phyloP scores from a whole-genome alignment of 2,888 invertebrate species.

The Chloroclystis v-ata region DNA sequence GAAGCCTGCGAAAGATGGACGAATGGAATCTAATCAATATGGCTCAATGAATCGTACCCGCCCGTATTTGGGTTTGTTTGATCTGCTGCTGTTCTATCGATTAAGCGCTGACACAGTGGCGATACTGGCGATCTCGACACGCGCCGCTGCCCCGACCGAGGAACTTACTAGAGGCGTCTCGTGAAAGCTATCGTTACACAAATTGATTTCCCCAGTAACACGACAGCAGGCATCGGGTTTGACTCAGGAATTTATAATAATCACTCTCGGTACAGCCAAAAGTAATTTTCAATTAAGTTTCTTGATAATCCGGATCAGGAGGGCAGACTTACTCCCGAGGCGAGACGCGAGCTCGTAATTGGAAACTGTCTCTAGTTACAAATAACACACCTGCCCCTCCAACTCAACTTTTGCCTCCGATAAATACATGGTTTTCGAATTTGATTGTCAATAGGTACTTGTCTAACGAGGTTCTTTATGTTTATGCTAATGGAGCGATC shows the following conservation, averaged over 20 bases:
- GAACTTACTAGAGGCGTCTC: slow-evolving; percentile 12
- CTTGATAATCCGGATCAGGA: slow-evolving; percentile 71
- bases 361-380: slow-evolving; percentile 61
- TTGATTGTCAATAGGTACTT: slow-evolving; percentile 34
- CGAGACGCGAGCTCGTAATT: slow-evolving; percentile 58
- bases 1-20: slow-evolving; percentile 49
- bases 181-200: slow-evolving; percentile 56
- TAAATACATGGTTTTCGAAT: slow-evolving; percentile 29
- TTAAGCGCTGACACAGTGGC: slow-evolving; percentile 44
- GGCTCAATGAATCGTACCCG: slow-evolving; percentile 52
- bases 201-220: slow-evolving; percentile 46
- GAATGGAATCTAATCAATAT: slow-evolving; percentile 55
- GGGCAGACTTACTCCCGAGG: slow-evolving; percentile 48
- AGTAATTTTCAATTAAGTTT: slow-evolving; percentile 73
- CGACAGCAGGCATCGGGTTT: slow-evolving; percentile 43
- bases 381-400: slow-evolving; percentile 51
- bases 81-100: slow-evolving; percentile 52
- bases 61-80: slow-evolving; percentile 54
- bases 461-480: slow-evolving; percentile 32
- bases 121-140: slow-evolving; percentile 32
- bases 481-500: slow-evolving; percentile 46
- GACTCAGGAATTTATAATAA: slow-evolving; percentile 64
- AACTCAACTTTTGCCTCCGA: slow-evolving; percentile 19
- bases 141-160: slow-evolving; percentile 20
- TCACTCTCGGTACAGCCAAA: slow-evolving; percentile 56